phyloP scores from a whole-genome alignment of 2,797 vertebrate species.

The Cirrhinus molitorella region DNA sequence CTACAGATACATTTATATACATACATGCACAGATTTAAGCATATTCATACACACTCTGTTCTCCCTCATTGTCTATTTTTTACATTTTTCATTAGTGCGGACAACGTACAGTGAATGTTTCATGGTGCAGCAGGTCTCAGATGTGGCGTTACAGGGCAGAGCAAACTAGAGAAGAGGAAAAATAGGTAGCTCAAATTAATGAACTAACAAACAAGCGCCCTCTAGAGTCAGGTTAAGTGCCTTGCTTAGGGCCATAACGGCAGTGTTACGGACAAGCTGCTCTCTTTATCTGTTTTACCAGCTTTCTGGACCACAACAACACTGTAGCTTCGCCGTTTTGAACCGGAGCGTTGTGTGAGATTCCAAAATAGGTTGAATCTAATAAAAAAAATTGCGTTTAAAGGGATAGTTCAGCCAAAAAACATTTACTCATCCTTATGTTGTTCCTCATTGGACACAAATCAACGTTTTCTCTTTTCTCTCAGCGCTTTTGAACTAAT shows the following conservation, averaged over 20 bases:
- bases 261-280: background rate
- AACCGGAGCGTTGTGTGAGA: background rate
- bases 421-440: background rate
- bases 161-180: background rate
- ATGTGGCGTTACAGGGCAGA: background rate
- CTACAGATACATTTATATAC: slow-evolving; percentile 12
- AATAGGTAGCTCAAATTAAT: background rate
- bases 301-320: background rate
- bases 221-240: slow-evolving; percentile 12
- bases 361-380: background rate
- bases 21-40: background rate
- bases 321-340: background rate
- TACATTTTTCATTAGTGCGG: background rate
- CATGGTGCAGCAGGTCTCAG: background rate
- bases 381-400: too few species aligned
- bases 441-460: too few species aligned
- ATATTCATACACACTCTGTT: background rate
- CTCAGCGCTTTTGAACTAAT: too few species aligned
- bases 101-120: slow-evolving; percentile 14
- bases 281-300: background rate
- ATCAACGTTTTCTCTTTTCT: too few species aligned
- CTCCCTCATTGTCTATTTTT: background rate
- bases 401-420: background rate
- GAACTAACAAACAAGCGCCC: background rate
- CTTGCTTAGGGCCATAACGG: slow-evolving; percentile 16